Base-by-base conservation (phyloP, 2,888 invertebrate species). In the Salticus scenicus region DNA sequence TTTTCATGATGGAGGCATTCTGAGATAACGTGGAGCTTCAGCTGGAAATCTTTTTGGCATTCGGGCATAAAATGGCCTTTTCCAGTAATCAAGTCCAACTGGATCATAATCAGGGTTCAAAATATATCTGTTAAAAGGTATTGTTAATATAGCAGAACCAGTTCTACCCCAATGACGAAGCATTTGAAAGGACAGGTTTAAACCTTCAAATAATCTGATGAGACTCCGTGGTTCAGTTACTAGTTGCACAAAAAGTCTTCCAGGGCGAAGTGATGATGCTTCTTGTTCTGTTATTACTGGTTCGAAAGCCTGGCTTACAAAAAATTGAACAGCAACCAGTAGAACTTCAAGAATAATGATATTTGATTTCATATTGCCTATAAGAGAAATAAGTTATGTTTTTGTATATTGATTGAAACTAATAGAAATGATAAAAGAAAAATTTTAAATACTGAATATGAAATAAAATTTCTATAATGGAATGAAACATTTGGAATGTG, bases 161-260 rank as follows among this genome's bases (percentile, higher is more conserved):
- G 80, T 80, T 20, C 85, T 75, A 2, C 79, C 80, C 31, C 79
- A 27, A 66, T 78, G 77, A 10, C 80, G 74, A 12, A 86, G 41
- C 79, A 86, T 86, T 71, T 86, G 85, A 63, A 86, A 86, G 10
- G 79, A 79, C 5, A 86, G 76, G 12, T 86, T 70, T 14, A 79
- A 47, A 31, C 85, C 85, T 63, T 86, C 85, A 24, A 86, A 86
- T 12, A 80, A 12, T 14, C 85, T 66, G 10, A 86, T 86, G 7
- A 86, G 66, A 28, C 66, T 80, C 51, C 76, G 75, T 20, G 85
- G 85, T 76, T 86, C 85, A 14, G 85, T 86, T 37, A 86, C 28
- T 12, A 80, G 12, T 66, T 86, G 85, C n/a, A 86, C 76, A n/a
- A 86, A 7, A 17, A 86, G 51, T 30, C 64, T 31, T 12, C 37